Percentiles rank a stretch among this genome's conserved stretches.
Conservation (phyloP, 2,797 vertebrate genomes). For the Varecia variegata region DNA sequence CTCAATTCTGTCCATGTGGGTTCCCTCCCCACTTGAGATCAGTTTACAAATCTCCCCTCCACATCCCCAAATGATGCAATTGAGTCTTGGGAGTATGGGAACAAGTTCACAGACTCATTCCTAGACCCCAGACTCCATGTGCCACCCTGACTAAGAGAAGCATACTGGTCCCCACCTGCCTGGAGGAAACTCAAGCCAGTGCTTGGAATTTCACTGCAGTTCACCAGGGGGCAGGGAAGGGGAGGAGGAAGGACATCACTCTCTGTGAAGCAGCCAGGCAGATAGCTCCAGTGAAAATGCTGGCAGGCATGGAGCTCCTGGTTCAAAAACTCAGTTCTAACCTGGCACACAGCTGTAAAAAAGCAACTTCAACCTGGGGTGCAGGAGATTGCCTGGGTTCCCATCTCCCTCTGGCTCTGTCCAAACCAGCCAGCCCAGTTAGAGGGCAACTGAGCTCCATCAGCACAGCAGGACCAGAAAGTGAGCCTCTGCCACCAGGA, state of each 20-base stretch:
- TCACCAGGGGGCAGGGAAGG: too few species aligned
- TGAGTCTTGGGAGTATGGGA: too few species aligned
- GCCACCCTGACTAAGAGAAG: neutral
- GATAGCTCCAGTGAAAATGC: neutral
- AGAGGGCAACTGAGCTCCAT: neutral
- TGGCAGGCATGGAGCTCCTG: neutral
- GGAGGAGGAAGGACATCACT: neutral
- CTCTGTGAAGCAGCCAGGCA: neutral
- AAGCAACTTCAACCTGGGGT: neutral
- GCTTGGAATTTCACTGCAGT: neutral
- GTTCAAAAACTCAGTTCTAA: neutral
- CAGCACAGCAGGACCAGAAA: neutral
- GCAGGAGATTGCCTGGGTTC: neutral
- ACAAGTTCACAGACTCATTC: neutral
- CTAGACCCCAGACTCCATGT: neutral
- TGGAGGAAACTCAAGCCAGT: neutral
- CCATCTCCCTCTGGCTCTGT: neutral
- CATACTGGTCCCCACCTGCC: neutral
- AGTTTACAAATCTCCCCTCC: too few species aligned
- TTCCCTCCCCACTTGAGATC: too few species aligned
- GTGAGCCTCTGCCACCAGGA: neutral
- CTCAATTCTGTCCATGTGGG: too few species aligned
- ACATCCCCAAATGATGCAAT: too few species aligned
- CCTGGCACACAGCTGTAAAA: neutral
- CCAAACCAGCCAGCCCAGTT: neutral